These are phyloP conservation scores for Leptopilina boulardi DNA, from an alignment of 1,140 invertebrate genomes.

Conservation along the genomic window DNA sequence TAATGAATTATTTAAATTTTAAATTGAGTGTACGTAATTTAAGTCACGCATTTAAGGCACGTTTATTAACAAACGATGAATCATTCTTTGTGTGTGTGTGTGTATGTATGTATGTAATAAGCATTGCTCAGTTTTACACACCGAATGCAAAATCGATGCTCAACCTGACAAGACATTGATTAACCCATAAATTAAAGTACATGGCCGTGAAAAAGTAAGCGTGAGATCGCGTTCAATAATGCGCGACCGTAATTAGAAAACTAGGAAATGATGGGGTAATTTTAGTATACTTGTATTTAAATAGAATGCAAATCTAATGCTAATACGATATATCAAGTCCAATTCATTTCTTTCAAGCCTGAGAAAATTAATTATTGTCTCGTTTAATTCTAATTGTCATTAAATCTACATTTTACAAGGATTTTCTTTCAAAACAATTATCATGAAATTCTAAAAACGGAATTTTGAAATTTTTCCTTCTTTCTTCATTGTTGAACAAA, in stretches of 20 bases:
- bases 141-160: conserved; percentile 18
- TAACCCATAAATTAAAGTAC: conserved; percentile 30
- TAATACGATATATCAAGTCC: background rate
- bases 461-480: background rate
- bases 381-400: background rate
- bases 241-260: conserved; percentile 35
- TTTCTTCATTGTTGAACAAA: background rate
- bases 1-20: conserved; percentile 23
- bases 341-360: background rate
- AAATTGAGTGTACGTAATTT: conserved; percentile 7
- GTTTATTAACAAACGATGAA: conserved; percentile 23
- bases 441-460: too few species aligned
- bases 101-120: background rate
- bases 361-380: background rate
- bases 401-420: background rate
- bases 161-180: conserved; percentile 30
- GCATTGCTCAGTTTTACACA: background rate
- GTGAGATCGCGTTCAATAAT: conserved; percentile 34
- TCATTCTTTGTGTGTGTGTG: conserved; percentile 4
- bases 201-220: conserved; percentile 38
- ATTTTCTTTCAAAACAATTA: background rate
- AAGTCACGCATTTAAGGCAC: conserved; percentile 4
- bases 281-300: background rate
- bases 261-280: conserved; percentile 46
- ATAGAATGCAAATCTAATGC: background rate